These are phyloP conservation scores for Plutella xylostella DNA, from an alignment of 2,888 invertebrate genomes.

Conservation along the genomic window DNA sequence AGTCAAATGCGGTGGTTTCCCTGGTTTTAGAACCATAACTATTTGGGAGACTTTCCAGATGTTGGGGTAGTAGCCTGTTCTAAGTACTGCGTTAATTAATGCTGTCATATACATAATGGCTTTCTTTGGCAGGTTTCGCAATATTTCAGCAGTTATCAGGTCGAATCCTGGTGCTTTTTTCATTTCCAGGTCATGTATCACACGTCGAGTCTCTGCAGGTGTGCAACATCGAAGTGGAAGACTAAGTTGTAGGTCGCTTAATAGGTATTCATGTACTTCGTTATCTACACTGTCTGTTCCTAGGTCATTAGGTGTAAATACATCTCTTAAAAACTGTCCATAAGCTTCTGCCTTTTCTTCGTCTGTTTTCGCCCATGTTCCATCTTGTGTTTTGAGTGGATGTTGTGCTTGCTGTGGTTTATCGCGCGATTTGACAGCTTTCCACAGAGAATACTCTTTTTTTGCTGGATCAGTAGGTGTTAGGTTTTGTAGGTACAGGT, in stretches of 20 bases:
- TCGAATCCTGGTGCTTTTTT: slow-evolving; percentile 19
- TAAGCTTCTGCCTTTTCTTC: slow-evolving; percentile 1
- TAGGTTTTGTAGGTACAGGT: slow-evolving; percentile 6
- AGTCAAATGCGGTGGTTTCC: slow-evolving; percentile 2
- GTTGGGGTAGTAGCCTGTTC: not conserved
- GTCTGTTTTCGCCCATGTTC: slow-evolving; percentile 3
- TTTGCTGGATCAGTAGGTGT: not conserved
- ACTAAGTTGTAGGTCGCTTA: slow-evolving; percentile 4
- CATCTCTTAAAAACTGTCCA: not conserved
- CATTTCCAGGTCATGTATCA: slow-evolving; percentile 4
- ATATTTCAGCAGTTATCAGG: not conserved
- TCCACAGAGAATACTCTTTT: slow-evolving; percentile 19
- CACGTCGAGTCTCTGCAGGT: slow-evolving; percentile 1
- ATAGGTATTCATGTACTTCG: not conserved
- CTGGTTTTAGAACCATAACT: not conserved
- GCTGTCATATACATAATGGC: not conserved
- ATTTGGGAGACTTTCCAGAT: not conserved
- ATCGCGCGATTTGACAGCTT: slow-evolving; percentile 17
- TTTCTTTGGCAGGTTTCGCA: not conserved
- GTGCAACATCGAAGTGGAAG: not conserved
- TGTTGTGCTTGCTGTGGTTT: slow-evolving; percentile 6
- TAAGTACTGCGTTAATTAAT: not conserved
- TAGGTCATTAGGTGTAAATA: not conserved
- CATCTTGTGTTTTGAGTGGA: slow-evolving; percentile 6
- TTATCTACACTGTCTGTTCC: not conserved